Conservation (phyloP, 37 sponge, comb jelly and placozoan genomes). For the Haliclona indistincta region DNA sequence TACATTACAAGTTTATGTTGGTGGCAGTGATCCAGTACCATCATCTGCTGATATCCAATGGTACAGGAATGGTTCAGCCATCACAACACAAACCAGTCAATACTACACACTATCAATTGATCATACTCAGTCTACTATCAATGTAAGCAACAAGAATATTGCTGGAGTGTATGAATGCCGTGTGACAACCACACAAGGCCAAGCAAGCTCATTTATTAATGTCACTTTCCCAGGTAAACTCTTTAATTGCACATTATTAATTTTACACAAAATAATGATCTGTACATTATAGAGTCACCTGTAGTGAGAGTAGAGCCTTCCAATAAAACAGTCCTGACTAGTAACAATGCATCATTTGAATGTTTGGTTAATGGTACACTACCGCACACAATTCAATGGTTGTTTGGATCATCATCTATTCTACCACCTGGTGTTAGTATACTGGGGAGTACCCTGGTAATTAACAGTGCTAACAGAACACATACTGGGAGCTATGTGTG, state of each 20-base stretch:
- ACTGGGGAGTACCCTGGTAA: not conserved
- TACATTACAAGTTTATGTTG: not conserved
- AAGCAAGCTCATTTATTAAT: not conserved
- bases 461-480: not conserved
- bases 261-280: not conserved
- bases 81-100: too few relatives aligned
- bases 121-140: not conserved
- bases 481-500: not conserved
- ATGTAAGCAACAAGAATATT: not conserved
- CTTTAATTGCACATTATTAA: not conserved
- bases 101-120: not conserved
- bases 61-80: not conserved
- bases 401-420: not conserved
- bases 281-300: not conserved
- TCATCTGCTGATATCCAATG: conserved; percentile 27
- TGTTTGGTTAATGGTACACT: not conserved
- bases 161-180: not conserved
- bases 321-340: not conserved
- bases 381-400: not conserved
- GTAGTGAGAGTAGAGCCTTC: not conserved
- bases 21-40: not conserved
- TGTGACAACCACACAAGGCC: not conserved
- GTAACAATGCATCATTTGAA: not conserved
- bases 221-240: not conserved
- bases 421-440: not conserved